Base-by-base conservation (phyloP, 2,113 vertebrate genomes). In the Brachirus orientalis region DNA sequence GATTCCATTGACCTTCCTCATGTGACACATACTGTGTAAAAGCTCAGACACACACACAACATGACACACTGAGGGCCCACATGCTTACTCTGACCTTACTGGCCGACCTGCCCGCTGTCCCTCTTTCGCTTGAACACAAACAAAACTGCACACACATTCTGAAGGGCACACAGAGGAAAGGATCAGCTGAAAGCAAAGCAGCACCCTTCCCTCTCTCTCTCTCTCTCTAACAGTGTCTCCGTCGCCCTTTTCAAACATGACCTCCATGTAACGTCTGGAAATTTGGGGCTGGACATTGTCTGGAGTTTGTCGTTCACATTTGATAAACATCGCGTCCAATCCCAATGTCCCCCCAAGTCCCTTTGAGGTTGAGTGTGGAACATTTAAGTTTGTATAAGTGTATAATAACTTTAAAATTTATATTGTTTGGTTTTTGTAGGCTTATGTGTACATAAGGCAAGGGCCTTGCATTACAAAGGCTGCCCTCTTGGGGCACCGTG, bases 31-130 rank as follows among this genome's bases (percentile, higher is more conserved):
- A 57, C 40, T 14, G 12, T 11, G 40, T 28, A 54, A 33, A 1
- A 17, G 47, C 41, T 72, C 60, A 47, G 50, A 72, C 64, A 68
- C 73, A 77, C 67, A 35, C 62, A 55, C 40, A 43, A 28, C 40
- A 43, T 13, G 40, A 47, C 33, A 52, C 35, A 35, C 62, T 67
- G 84, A 75, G 83, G 18, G 61, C 52, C 79, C 80, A 75, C 86
- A 77, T 86, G 79, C 73, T 85, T 82, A 78, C 35, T 81, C 37
- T 82, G 84, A 82, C 88, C 87, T 86, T 63, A 87, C 83, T 73
- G 77, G 68, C 81, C 58, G 63, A 73, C 75, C 86, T 75, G 68
- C 48, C 62, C 33, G 11, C 78, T 62, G 75, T 72, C 61, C 83
- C 67, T 80, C 73, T 88, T 85, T 86, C 85, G 72, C 73, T 79